Evolutionary conservation across 2,113 vertebrate species (phyloP), one percentile per base, ranked within the genome.

Genomic region (Bujurquina vittata): DNA sequence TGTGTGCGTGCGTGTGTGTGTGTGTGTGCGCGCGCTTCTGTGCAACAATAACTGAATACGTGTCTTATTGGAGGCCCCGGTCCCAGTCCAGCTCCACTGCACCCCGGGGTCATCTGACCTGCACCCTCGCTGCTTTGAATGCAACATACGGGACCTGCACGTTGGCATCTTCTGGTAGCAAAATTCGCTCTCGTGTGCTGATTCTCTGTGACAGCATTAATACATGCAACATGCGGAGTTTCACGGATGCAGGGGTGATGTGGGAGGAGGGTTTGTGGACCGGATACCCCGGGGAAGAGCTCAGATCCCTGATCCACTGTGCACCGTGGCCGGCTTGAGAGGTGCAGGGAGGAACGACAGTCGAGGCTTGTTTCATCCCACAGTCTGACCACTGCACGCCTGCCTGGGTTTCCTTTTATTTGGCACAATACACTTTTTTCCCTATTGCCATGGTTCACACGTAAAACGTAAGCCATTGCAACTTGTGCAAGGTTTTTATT

Each of bases 201-300:
- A 77, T 88, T 76, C 77, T 55, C 46, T 35, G 77, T 87, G 86
- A 33, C 61, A 86, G 55, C 56, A 26, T 81, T 35, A 67, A 82
- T 74, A 62, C 63, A 18, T 3, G 80, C 65, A 79, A 46, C 73
- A 73, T 35, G 73, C 49, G 52, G 87, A 81, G 75, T 77, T 89
- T 85, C 80, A 75, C 79, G 76, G 76, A 74, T 56, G 69, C 75
- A 75, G 56, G 18, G 84, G 69, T 57, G 74, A 60, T 78, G 78
- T 12, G 67, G 86, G 76, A 76, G 74, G 83, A 74, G 77, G 80
- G 74, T 69, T 3, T 62, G 82, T 84, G 81, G 78, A 90, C 83
- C 67, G 57, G 77, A 61, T 90, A 26, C 80, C 75, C 67, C 46
- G 33, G 87, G 83, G 83, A 84, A 89, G 59, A 76, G 75, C 84